Conservation (phyloP, 1,140 invertebrate genomes). For the Protaetia brevitarsis region DNA sequence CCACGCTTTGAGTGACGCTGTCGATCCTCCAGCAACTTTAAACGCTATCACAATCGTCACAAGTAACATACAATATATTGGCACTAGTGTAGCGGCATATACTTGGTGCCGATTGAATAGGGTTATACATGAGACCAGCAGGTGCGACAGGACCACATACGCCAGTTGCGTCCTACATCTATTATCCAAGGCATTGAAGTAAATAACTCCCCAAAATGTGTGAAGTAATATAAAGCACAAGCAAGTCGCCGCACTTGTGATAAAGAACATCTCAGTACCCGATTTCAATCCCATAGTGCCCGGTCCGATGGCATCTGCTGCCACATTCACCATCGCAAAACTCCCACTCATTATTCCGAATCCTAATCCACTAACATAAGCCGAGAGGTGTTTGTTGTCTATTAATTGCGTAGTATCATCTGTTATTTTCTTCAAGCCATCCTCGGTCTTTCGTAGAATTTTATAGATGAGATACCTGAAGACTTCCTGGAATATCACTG, state of each 20-base stretch:
- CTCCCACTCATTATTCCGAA: slow-evolving; percentile 94
- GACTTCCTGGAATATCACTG: slow-evolving; percentile 71
- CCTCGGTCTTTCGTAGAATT: slow-evolving; percentile 80
- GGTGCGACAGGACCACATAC: slow-evolving; percentile 78
- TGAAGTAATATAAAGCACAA: slow-evolving; percentile 89
- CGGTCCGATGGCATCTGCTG: slow-evolving; percentile 90
- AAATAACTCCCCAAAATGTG: slow-evolving; percentile 93
- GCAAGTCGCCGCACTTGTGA: slow-evolving; percentile 84
- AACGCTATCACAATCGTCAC: slow-evolving; percentile 71
- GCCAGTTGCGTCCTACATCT: slow-evolving; percentile 68
- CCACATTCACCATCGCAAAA: slow-evolving; percentile 89
- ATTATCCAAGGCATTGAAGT: slow-evolving; percentile 84
- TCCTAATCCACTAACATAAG: slow-evolving; percentile 92
- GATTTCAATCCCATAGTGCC: slow-evolving; percentile 86
- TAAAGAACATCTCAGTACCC: slow-evolving; percentile 85
- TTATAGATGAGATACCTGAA: slow-evolving; percentile 78
- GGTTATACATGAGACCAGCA: slow-evolving; percentile 82
- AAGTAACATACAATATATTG: slow-evolving; percentile 67
- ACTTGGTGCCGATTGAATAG: slow-evolving; percentile 73
- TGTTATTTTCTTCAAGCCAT: slow-evolving; percentile 82
- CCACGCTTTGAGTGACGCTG: slow-evolving; percentile 50
- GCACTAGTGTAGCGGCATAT: slow-evolving; percentile 70
- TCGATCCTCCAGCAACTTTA: slow-evolving; percentile 70
- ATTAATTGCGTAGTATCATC: slow-evolving; percentile 69
- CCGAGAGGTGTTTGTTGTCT: slow-evolving; percentile 84